Evolutionary conservation across 2,113 vertebrate species (phyloP), one percentile per base, ranked within the genome.

Genomic region (Mandrillus leucophaeus): DNA sequence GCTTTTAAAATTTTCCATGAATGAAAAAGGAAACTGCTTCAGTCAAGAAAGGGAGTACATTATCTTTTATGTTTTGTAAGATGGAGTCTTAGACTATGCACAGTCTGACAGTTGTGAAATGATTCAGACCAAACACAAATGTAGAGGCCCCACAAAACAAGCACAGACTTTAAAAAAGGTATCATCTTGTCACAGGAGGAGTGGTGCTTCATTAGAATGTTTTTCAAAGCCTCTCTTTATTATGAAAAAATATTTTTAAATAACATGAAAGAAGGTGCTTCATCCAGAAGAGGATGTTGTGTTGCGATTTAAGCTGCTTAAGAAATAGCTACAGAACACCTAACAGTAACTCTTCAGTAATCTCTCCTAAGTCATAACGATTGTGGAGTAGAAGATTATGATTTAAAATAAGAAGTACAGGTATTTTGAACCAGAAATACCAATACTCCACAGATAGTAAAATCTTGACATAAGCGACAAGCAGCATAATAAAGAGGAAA

Each of bases 401-500:
- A 95, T 96, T 98, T 93, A 96, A 97, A 96, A 93, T 95, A 96
- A 96, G 85, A 90, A 84, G 13, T 86, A 94, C 22, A 40, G 78
- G 88, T 96, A 81, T 88, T 94, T 95, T 17, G 66, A 97, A 55
- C 70, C 27, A 93, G 95, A 96, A 97, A 89, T 89, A 83, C 66
- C 40, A 91, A 79, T 91, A 93, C 50, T 97, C 50, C 84, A 94
- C 2, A 25, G 90, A 16, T 40, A 86, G 68, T 96, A 89, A 98
- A 95, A 88, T 93, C 81, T 95, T 96, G 79, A 96, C 66, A 45
- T 94, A 88, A 78, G 75, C 1, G 4, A 70, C 66, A 93, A 95
- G 66, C 10, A 90, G 35, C 45, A 16, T 88, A 94, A 92, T 90
- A 96, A 92, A 96, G 68, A 94, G 57, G 7, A 12, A 95, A 96